Conservation (phyloP, 2,797 vertebrate species). For the Pantherophis vulpinus region DNA sequence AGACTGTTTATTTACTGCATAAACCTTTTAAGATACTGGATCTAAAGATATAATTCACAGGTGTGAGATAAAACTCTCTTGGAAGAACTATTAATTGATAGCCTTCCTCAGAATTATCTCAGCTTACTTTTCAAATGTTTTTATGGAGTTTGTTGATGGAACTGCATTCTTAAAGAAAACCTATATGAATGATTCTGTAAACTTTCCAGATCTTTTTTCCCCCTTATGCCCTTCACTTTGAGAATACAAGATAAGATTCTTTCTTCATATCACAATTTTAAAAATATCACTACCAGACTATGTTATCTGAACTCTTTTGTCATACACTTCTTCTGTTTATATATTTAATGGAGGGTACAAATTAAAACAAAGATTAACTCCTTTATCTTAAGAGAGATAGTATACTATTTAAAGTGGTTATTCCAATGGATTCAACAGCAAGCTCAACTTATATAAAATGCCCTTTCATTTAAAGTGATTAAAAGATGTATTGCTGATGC, state of each 20-base stretch:
- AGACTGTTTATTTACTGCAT: neutral
- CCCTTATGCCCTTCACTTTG: neutral
- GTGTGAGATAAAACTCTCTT: neutral
- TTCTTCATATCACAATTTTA: neutral
- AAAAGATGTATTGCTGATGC: constrained; percentile 1
- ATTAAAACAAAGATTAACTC: neutral
- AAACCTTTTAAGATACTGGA: neutral
- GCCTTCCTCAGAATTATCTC: neutral
- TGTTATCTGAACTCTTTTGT: neutral
- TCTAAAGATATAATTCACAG: neutral
- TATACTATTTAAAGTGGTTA: neutral
- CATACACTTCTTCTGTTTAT: neutral
- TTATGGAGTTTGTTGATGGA: neutral
- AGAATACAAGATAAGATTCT: neutral
- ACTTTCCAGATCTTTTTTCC: neutral
- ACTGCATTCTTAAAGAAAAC: neutral
- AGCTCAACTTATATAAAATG: neutral
- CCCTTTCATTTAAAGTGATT: neutral
- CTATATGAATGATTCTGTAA: neutral
- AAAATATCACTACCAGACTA: neutral
- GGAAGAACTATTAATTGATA: neutral
- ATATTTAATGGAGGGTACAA: neutral
- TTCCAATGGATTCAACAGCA: neutral
- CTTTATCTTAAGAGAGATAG: neutral
- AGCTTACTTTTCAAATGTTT: neutral